Percentiles rank a stretch among this genome's conserved stretches.
phyloP scores from a whole-genome alignment of 2,797 vertebrate species.

The Neopelma chrysocephalum region DNA sequence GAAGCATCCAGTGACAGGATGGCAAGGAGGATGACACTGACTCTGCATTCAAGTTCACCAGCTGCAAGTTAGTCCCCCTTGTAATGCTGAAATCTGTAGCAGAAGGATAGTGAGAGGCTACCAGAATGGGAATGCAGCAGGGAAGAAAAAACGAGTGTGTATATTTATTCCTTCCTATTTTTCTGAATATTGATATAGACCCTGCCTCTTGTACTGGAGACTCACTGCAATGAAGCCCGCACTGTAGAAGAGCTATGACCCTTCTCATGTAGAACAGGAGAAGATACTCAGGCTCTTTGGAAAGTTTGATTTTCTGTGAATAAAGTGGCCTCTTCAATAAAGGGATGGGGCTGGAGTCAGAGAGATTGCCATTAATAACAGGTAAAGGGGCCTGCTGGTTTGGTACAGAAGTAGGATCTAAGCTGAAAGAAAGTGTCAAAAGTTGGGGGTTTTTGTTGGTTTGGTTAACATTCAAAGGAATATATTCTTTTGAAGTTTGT shows the following conservation, averaged over 20 bases:
- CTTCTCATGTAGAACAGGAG: background rate
- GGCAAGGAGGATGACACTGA: background rate
- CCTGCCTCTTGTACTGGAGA: background rate
- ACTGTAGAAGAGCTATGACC: background rate
- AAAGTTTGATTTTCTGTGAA: background rate
- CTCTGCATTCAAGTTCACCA: slow-evolving; percentile 45
- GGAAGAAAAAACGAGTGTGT: background rate
- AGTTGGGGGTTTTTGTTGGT: background rate
- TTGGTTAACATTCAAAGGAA: background rate
- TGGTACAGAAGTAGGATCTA: background rate
- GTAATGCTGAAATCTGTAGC: slow-evolving; percentile 61
- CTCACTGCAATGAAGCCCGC: background rate
- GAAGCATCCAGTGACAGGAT: slow-evolving; percentile 25
- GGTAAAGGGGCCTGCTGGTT: background rate
- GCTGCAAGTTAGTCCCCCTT: slow-evolving; percentile 49
- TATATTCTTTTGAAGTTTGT: background rate
- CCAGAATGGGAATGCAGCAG: background rate
- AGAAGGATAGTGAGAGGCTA: background rate
- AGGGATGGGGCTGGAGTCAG: background rate
- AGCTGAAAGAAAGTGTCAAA: background rate
- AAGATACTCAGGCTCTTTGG: background rate
- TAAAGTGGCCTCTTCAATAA: background rate
- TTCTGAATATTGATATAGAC: background rate
- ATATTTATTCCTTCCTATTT: background rate
- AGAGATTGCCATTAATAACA: background rate